Conservation (phyloP, 2,888 invertebrate genomes). For the Hololepta plana region DNA sequence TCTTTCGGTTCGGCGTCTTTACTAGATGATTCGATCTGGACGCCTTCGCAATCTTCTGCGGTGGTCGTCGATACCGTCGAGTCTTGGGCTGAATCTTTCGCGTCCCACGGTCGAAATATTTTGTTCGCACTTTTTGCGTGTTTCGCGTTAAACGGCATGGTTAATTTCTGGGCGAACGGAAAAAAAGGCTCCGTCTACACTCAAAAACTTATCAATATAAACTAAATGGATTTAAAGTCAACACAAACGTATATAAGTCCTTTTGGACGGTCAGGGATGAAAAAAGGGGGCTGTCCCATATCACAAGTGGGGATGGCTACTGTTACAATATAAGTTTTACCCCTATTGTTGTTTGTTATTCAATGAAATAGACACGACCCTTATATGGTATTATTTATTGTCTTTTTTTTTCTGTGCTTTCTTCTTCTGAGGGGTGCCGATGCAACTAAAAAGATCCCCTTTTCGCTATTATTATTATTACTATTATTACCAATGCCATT, state of each 20-base stretch:
- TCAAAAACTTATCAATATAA: conserved; percentile 9
- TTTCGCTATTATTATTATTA: too few relatives aligned
- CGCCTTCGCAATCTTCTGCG: conserved; percentile 8
- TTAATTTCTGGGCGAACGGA: conserved; percentile 1
- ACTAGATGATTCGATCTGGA: conserved; percentile 1
- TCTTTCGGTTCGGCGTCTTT: conserved; percentile 1
- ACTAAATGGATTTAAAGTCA: conserved; percentile 23
- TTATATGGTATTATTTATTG: too few relatives aligned
- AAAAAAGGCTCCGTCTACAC: conserved; percentile 1
- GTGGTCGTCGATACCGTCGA: conserved; percentile 39
- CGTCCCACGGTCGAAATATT: conserved; percentile 18
- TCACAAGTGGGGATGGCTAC: conserved; percentile 24
- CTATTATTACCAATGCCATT: too few relatives aligned
- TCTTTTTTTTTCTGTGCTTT: too few relatives aligned
- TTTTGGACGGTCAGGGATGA: too few relatives aligned
- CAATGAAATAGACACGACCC: conserved; percentile 19
- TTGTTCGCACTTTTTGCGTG: conserved; percentile 7
- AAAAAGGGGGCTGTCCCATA: conserved; percentile 22
- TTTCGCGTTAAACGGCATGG: conserved; percentile 1
- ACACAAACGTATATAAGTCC: conserved; percentile 14
- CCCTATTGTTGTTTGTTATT: conserved; percentile 25
- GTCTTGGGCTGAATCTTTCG: conserved; percentile 29
- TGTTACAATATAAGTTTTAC: conserved; percentile 26
- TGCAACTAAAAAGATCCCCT: too few relatives aligned
- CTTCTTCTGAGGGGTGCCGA: too few relatives aligned